Percentiles rank a stretch among this genome's conserved stretches.
These are phyloP conservation scores for Gadopsis bispinosus DNA, from an alignment of 2,797 vertebrate genomes.

Conservation along the genomic window DNA sequence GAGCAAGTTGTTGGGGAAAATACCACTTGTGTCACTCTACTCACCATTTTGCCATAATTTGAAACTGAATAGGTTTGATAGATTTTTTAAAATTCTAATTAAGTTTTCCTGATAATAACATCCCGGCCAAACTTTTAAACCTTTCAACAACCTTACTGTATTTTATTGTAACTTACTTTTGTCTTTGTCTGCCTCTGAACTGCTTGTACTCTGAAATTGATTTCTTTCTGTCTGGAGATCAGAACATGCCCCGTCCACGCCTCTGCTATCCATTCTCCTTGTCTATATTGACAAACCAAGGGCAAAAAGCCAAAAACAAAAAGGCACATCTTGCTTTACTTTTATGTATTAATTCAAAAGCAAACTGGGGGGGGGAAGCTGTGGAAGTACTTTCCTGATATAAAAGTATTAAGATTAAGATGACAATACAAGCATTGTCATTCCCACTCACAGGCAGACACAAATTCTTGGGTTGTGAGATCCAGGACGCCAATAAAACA, in stretches of 20 bases:
- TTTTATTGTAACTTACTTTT: constrained; percentile 37
- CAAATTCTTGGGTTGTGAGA: constrained; percentile 5
- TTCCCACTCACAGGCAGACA: constrained; percentile 3
- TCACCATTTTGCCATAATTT: background rate
- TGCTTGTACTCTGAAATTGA: constrained; percentile 67
- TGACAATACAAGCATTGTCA: constrained; percentile 10
- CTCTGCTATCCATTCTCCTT: constrained; percentile 52
- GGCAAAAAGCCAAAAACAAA: constrained; percentile 31
- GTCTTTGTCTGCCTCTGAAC: constrained; percentile 42
- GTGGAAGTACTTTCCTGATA: constrained; percentile 22
- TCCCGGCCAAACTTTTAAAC: constrained; percentile 14
- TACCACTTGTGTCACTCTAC: background rate
- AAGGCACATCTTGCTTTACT: constrained; percentile 16
- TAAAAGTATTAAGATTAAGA: constrained; percentile 23
- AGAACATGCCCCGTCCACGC: constrained; percentile 51
- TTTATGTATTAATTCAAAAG: constrained; percentile 37
- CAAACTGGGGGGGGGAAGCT: constrained; percentile 11
- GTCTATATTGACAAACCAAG: constrained; percentile 66
- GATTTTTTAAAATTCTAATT: background rate
- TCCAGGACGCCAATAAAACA: background rate
- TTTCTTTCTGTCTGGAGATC: constrained; percentile 70
- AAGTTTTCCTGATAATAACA: background rate
- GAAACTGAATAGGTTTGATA: background rate
- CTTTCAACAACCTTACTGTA: constrained; percentile 13
- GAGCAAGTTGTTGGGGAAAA: constrained; percentile 3